Evolutionary conservation across 2,113 vertebrate species (phyloP).

Genomic region (Ahaetulla prasina): DNA sequence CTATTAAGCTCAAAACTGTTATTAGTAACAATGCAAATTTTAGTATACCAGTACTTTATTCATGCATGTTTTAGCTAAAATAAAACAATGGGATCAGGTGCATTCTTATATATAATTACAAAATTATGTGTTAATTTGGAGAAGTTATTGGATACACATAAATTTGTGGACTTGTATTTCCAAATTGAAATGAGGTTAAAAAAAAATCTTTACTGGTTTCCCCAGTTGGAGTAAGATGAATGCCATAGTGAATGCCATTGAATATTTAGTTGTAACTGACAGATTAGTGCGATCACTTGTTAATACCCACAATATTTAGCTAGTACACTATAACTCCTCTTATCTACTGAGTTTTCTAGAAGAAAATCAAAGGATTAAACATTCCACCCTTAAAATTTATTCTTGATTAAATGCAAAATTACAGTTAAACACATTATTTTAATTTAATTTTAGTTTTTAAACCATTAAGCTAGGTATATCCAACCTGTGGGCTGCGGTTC

Average conservation of each 20-base stretch:
- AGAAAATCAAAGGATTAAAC: not conserved
- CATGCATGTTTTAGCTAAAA: not conserved
- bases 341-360: not conserved
- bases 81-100: not conserved
- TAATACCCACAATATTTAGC: not conserved
- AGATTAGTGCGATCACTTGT: not conserved
- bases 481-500: not conserved
- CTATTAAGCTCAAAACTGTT: slow-evolving; percentile 10
- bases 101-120: not conserved
- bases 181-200: not conserved
- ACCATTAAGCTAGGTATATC: not conserved
- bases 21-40: not conserved
- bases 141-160: not conserved
- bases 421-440: not conserved
- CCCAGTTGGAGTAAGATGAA: not conserved
- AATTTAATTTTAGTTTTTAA: not conserved
- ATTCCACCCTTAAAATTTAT: not conserved
- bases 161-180: not conserved
- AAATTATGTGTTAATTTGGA: not conserved
- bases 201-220: not conserved
- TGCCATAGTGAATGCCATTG: not conserved
- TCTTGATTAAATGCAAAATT: not conserved
- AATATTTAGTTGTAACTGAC: not conserved
- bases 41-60: not conserved
- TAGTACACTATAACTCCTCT: not conserved